Evolutionary conservation across 1,140 invertebrate genomes (phyloP), one percentile per base, ranked within the genome.

Genomic region (Drosophila tsacasi): DNA sequence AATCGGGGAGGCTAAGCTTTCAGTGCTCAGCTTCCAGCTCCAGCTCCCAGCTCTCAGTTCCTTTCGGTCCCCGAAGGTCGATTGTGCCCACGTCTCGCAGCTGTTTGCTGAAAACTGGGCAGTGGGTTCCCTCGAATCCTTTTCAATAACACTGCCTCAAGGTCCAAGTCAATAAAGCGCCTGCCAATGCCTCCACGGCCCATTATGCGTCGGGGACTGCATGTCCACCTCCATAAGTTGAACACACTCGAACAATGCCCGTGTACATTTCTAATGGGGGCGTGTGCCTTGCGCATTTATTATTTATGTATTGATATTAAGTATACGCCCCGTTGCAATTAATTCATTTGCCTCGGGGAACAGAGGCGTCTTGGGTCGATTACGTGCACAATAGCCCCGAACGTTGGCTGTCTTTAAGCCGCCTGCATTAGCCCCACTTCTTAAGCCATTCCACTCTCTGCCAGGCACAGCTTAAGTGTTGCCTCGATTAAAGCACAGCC

Each of bases 251-350:
- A 35, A 54, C 66, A 44, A 19, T 25, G 58, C 8, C 10, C 52
- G 47, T 32, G 47, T 32, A 79, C 50, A 80, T 55, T 72, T 50
- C 64, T 72, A 71, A 55, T 27, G 72, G 74, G 79, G 50, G 63
- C 39, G 59, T 67, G 50, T 55, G 65, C 74, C n/a, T 42, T 19
- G 37, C 40, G 30, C 54, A 90, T 81, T 74, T 72, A 90, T 89
- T 89, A 89, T 81, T 79, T 89, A 89, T 89, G 81, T 81, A 90
- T 90, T 67, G 75, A 89, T 85, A 90, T 90, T 75, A 85, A 79
- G 63, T 80, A 79, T 80, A 79, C 78, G 78, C 68, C 62, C 27
- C 66, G 78, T 66, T 81, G 85, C 85, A 89, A 90, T 89, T 90
- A 90, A 68, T 79, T 89, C 63, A 90, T 81, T 84, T 71, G 67